These are phyloP conservation scores for Scatophagus argus DNA, from an alignment of 2,113 vertebrate genomes.

Conservation along the genomic window DNA sequence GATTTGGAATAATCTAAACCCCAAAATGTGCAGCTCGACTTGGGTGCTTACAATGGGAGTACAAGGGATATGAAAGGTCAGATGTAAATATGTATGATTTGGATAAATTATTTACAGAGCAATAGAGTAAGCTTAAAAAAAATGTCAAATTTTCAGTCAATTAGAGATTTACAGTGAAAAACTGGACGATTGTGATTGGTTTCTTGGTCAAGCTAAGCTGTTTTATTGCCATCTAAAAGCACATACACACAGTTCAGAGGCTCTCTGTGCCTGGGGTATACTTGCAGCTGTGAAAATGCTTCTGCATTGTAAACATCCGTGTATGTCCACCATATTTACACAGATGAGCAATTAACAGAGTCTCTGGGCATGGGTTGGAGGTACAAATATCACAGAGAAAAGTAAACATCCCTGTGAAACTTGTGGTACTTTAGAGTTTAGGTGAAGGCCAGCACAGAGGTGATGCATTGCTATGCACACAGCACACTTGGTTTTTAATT, in stretches of 20 bases:
- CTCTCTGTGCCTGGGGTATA: slow-evolving; percentile 7
- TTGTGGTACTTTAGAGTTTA: slow-evolving; percentile 5
- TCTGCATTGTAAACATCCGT: slow-evolving; percentile 7
- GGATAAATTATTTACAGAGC: no score
- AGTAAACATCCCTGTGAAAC: slow-evolving; percentile 33
- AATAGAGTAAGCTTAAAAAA: no score
- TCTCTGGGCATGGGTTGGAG: slow-evolving; percentile 3
- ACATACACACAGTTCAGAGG: not conserved
- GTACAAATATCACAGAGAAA: slow-evolving; percentile 22
- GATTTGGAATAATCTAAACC: no score
- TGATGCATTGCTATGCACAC: slow-evolving; percentile 60
- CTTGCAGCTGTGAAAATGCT: slow-evolving; percentile 15
- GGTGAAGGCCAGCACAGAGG: slow-evolving; percentile 26
- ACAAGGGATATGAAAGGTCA: no score
- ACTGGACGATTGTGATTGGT: slow-evolving; percentile 15
- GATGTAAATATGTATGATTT: no score
- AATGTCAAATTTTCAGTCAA: no score
- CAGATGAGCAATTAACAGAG: slow-evolving; percentile 42
- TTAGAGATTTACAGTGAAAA: no score
- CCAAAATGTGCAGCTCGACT: no score
- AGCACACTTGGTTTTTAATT: slow-evolving; percentile 69
- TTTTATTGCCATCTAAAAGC: not conserved
- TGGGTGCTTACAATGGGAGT: no score
- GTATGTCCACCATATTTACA: slow-evolving; percentile 43
- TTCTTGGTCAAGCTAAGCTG: slow-evolving; percentile 21